phyloP scores from a whole-genome alignment of 2,888 invertebrate genomes.

The Ophion costatus region DNA sequence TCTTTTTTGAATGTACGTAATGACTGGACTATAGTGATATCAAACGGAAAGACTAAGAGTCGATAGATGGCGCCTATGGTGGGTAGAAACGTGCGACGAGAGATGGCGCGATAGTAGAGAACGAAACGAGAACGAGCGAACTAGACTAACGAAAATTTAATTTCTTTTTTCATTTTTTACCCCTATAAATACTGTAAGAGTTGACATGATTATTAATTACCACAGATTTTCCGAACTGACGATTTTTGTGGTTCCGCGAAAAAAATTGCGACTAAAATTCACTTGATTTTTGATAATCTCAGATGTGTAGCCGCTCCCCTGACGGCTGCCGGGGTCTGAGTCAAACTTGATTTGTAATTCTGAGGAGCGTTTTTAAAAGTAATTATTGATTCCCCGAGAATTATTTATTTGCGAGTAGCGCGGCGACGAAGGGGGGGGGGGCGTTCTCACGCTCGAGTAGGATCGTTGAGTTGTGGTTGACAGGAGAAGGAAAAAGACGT shows the following conservation, averaged over 20 bases:
- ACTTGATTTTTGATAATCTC: not conserved
- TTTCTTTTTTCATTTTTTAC: not conserved
- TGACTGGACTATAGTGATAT: too few relatives aligned
- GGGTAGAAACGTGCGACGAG: not conserved
- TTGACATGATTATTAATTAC: not conserved
- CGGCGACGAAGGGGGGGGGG: not conserved
- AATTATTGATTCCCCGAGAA: not conserved
- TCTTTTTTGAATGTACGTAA: too few relatives aligned
- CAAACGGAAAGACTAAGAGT: not conserved
- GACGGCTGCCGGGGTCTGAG: not conserved
- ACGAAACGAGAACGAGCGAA: not conserved
- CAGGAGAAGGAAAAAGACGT: constrained; percentile 8
- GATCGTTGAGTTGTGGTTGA: not conserved
- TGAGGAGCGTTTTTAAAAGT: not conserved
- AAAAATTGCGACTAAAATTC: not conserved
- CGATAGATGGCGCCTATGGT: not conserved
- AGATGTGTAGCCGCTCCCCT: not conserved
- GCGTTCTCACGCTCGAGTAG: not conserved
- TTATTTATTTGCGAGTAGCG: not conserved
- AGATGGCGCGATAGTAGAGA: not conserved
- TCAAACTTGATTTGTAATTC: not conserved
- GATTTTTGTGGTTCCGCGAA: not conserved
- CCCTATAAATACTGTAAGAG: not conserved
- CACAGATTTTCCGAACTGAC: not conserved
- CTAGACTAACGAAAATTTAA: not conserved